Evolutionary conservation across 2,797 vertebrate species (phyloP), one percentile per base, ranked within the genome.

Genomic region (Acipenser oxyrinchus): DNA sequence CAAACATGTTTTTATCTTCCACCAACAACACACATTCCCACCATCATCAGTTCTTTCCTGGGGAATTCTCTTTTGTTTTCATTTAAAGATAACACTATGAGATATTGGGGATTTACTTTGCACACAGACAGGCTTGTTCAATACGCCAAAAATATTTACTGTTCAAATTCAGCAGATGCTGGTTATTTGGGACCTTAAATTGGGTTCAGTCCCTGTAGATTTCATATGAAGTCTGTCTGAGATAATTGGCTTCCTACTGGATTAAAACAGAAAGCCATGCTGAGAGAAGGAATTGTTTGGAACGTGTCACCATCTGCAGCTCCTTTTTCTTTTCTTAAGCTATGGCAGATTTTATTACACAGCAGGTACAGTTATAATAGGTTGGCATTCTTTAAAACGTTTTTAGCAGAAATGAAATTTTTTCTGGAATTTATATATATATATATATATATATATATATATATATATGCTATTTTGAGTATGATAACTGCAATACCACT

Each of bases 211-310:
- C 79, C 73, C 50, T 60, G 66, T 64, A 3, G 37, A 60, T 58
- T 66, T 79, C 69, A 83, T 83, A 81, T 79, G 78, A 83, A 86
- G 81, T 82, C 78, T 86, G 81, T 88, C 84, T 82, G 76, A 81
- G 77, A 70, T 85, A 86, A 88, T 87, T 87, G 80, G 80, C 83
- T 88, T 85, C 78, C 75, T 65, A 76, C 70, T 74, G 84, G 76
- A 87, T 83, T 81, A 84, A 84, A 86, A 72, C 82, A 81, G 86
- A 79, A 83, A 84, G 82, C 84, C 77, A 70, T 55, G 53, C 53
- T 55, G 73, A 61, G 83, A 85, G 81, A 79, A 79, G 78, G 76
- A 75, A 76, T 61, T 73, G 82, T 80, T 81, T 76, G 74, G 76
- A 51, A 69, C 74, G 78, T 78, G 70, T 72, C 78, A 74, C 84